Evolutionary conservation across 2,888 invertebrate species (phyloP).

Genomic region (Tridacna crocea): DNA sequence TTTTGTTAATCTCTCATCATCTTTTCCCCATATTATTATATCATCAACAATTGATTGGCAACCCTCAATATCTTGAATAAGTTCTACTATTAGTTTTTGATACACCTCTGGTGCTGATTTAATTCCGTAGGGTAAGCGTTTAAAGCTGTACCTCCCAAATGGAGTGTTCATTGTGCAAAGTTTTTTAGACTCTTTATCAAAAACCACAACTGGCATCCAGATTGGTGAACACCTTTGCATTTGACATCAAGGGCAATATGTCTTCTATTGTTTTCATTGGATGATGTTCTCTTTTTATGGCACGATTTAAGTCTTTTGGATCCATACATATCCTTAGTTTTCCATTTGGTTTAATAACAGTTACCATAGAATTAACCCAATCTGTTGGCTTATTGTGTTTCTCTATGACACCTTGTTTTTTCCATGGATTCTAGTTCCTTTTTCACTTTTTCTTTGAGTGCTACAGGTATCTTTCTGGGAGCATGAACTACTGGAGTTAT

Average conservation of each 20-base stretch:
- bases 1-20: neutral
- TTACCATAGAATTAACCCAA: too few species aligned
- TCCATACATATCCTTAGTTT: neutral
- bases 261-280: conserved; percentile 9
- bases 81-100: neutral
- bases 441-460: conserved; percentile 17
- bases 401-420: neutral
- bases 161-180: neutral
- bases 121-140: neutral
- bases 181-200: neutral
- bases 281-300: conserved; percentile 1
- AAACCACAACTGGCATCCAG: neutral
- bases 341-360: too few species aligned
- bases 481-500: conserved; percentile 1
- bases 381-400: too few species aligned
- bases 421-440: neutral
- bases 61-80: neutral
- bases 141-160: neutral
- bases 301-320: neutral
- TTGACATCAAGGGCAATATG: neutral
- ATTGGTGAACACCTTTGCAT: neutral
- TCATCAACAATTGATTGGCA: conserved; percentile 6
- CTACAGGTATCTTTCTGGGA: conserved; percentile 1
- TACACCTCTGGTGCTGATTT: conserved; percentile 5
- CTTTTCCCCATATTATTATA: neutral